Conservation (phyloP, 2,888 invertebrate genomes). For the Junonia oenone region DNA sequence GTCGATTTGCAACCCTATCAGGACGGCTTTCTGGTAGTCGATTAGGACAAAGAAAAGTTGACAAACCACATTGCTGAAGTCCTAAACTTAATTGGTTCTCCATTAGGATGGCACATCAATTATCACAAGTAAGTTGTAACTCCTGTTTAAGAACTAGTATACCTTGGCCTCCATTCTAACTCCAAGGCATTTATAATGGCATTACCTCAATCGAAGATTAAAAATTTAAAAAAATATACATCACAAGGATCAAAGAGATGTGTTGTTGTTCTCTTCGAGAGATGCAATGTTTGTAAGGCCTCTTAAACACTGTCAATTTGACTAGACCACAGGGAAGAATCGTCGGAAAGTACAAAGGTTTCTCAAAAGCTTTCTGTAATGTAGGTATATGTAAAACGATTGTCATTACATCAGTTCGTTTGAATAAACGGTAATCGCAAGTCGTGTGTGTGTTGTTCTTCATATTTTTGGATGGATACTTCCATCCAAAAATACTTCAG, state of each 20-base stretch:
- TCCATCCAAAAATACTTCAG: background rate
- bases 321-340: background rate
- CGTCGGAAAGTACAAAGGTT: background rate
- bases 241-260: too few relatives aligned
- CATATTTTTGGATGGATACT: background rate
- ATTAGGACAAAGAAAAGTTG: too few relatives aligned
- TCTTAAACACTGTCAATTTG: background rate
- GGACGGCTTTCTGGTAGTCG: constrained; percentile 32
- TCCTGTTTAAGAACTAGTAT: background rate
- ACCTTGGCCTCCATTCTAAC: background rate
- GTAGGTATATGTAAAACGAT: too few relatives aligned
- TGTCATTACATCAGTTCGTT: too few relatives aligned
- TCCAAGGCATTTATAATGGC: background rate
- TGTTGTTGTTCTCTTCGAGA: too few relatives aligned
- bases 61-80: too few relatives aligned
- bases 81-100: too few relatives aligned
- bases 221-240: too few relatives aligned
- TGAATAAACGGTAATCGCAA: background rate
- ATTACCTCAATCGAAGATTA: too few relatives aligned
- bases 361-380: background rate
- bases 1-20: constrained; percentile 23
- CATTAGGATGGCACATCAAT: background rate
- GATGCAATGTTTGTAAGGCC: too few relatives aligned
- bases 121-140: background rate
- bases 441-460: background rate